These are phyloP conservation scores for Ariolimax columbianus DNA, from an alignment of 2,888 invertebrate genomes.

Conservation along the genomic window DNA sequence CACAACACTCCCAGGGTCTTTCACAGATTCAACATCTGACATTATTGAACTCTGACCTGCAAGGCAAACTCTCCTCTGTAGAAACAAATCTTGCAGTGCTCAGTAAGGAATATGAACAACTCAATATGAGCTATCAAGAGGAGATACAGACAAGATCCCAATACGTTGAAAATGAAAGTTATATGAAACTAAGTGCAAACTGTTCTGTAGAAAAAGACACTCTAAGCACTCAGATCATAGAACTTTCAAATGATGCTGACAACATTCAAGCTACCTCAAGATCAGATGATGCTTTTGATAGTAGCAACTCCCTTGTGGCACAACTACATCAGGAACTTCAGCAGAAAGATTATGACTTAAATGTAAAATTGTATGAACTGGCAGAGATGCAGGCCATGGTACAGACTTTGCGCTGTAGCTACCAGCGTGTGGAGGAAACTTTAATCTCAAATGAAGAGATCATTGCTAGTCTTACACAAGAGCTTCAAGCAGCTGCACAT, in stretches of 20 bases:
- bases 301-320: neutral
- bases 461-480: conserved; percentile 3
- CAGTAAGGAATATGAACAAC: conserved; percentile 53
- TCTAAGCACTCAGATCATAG: conserved; percentile 28
- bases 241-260: conserved; percentile 21
- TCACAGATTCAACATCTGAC: conserved; percentile 23
- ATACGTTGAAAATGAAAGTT: neutral
- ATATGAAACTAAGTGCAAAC: conserved; percentile 17
- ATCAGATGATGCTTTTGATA: neutral
- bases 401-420: neutral
- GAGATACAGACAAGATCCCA: conserved; percentile 15
- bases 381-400: neutral
- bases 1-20: conserved; percentile 33
- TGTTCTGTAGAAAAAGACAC: conserved; percentile 22
- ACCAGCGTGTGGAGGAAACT: neutral
- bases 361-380: neutral
- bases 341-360: neutral
- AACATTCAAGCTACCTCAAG: neutral
- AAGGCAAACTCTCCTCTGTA: conserved; percentile 36
- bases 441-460: conserved; percentile 4
- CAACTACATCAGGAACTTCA: conserved; percentile 8
- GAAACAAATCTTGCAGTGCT: conserved; percentile 51
- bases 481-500: conserved; percentile 27
- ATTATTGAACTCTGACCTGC: conserved; percentile 23
- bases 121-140: conserved; percentile 50